Conservation (phyloP, 2,888 invertebrate species). For the Diloba caeruleocephala region DNA sequence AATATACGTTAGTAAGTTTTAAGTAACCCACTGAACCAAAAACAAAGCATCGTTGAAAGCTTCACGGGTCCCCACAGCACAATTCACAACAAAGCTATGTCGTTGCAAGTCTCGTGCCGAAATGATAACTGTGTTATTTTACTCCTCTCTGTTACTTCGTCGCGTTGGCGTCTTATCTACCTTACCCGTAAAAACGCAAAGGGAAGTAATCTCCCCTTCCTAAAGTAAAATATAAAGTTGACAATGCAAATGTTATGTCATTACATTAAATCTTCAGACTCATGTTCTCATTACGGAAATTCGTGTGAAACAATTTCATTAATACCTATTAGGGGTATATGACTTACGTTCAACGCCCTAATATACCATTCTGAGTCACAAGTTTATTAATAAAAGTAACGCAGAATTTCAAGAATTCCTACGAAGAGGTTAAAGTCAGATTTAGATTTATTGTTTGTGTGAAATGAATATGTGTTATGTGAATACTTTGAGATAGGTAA, state of each 20-base stretch:
- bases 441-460: slow-evolving; percentile 12
- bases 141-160: slow-evolving; percentile 7
- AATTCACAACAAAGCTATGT: slow-evolving; percentile 33
- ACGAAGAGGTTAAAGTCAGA: slow-evolving; percentile 5
- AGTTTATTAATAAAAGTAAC: slow-evolving; percentile 33
- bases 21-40: slow-evolving; percentile 18
- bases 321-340: slow-evolving; percentile 22
- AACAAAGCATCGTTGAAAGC: slow-evolving; percentile 47
- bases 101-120: slow-evolving; percentile 3
- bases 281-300: slow-evolving; percentile 22
- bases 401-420: slow-evolving; percentile 22
- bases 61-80: slow-evolving; percentile 46
- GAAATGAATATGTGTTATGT: not conserved
- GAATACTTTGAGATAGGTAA: not conserved
- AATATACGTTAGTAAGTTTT: slow-evolving; percentile 23
- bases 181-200: slow-evolving; percentile 48
- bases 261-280: slow-evolving; percentile 34
- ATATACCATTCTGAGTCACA: slow-evolving; percentile 21
- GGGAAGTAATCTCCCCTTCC: slow-evolving; percentile 38
- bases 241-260: slow-evolving; percentile 45
- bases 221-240: slow-evolving; percentile 41
- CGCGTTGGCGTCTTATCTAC: slow-evolving; percentile 48
- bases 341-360: slow-evolving; percentile 21
- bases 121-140: slow-evolving; percentile 48
- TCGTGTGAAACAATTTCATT: slow-evolving; percentile 39